Evolutionary conservation across 2,113 vertebrate genomes (phyloP).

Genomic region (Hydrolagus affinis): DNA sequence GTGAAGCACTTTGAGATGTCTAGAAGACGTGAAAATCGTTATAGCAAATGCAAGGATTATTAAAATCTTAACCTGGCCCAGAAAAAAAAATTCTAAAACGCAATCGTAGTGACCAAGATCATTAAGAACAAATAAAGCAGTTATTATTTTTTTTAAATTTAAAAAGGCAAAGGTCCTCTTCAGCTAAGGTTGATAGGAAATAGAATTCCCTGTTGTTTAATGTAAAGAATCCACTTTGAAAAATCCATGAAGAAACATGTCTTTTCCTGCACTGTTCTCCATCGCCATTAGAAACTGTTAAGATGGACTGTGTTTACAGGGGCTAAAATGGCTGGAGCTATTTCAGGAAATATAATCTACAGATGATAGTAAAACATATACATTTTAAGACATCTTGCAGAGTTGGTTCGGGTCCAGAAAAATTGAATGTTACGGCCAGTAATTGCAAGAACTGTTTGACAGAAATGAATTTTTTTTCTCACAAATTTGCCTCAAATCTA

Average conservation of each 20-base stretch:
- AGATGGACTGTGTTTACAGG: background rate
- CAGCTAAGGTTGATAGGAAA: background rate
- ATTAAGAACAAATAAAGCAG: too few relatives aligned
- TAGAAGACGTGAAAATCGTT: too few relatives aligned
- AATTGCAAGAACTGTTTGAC: background rate
- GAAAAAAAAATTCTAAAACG: too few relatives aligned
- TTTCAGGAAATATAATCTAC: background rate
- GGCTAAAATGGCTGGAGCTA: background rate
- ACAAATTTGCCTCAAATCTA: background rate
- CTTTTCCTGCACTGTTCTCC: background rate
- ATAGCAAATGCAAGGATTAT: too few relatives aligned
- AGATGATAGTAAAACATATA: background rate
- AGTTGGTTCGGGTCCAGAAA: background rate
- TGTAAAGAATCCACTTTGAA: background rate
- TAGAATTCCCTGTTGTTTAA: background rate
- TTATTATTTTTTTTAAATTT: too few relatives aligned
- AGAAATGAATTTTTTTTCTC: background rate
- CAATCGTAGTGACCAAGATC: too few relatives aligned
- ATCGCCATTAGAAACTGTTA: background rate
- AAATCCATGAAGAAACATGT: background rate
- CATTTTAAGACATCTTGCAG: background rate
- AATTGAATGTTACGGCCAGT: background rate
- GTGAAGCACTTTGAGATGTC: too few relatives aligned
- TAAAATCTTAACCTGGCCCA: too few relatives aligned
- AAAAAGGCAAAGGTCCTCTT: too few relatives aligned